phyloP scores from a whole-genome alignment of 2,888 invertebrate genomes.

The Tortrix viridana region DNA sequence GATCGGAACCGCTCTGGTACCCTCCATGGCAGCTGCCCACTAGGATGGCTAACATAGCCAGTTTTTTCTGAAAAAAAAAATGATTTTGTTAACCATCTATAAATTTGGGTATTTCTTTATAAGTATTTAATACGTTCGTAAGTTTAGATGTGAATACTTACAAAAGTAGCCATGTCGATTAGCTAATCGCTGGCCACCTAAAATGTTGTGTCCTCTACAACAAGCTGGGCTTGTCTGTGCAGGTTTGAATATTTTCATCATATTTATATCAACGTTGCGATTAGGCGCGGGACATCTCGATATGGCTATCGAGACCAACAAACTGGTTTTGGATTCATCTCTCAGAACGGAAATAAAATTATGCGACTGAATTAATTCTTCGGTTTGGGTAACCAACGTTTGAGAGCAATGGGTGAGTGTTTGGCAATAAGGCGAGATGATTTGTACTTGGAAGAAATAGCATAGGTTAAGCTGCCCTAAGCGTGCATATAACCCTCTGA shows the following conservation, averaged over 20 bases:
- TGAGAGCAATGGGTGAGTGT: conserved; percentile 48
- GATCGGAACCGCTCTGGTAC: conserved; percentile 40
- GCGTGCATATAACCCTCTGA: too few relatives aligned
- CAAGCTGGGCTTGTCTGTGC: conserved; percentile 75
- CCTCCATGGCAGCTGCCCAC: conserved; percentile 71
- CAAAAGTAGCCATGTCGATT: conserved; percentile 78
- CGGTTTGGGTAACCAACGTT: conserved; percentile 64
- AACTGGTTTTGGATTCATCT: conserved; percentile 67
- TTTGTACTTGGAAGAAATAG: too few relatives aligned
- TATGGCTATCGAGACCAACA: conserved; percentile 63
- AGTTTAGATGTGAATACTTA: conserved; percentile 57
- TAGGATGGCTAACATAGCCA: conserved; percentile 74
- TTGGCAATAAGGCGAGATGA: too few relatives aligned
- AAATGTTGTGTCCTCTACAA: conserved; percentile 68
- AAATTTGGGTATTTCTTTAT: not conserved
- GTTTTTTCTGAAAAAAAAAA: conserved; percentile 67
- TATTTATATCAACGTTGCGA: conserved; percentile 75
- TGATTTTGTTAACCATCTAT: not conserved
- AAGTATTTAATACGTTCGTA: not conserved
- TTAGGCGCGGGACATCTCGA: conserved; percentile 55
- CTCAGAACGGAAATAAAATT: conserved; percentile 65
- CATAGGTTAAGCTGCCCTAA: too few relatives aligned
- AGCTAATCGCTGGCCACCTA: conserved; percentile 81
- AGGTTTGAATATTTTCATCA: conserved; percentile 61
- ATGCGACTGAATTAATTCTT: conserved; percentile 67